A percentile compares a stretch with the other conserved stretches of the same genome.
Conservation (phyloP, 2,113 vertebrate genomes). For the Labeo rohita region DNA sequence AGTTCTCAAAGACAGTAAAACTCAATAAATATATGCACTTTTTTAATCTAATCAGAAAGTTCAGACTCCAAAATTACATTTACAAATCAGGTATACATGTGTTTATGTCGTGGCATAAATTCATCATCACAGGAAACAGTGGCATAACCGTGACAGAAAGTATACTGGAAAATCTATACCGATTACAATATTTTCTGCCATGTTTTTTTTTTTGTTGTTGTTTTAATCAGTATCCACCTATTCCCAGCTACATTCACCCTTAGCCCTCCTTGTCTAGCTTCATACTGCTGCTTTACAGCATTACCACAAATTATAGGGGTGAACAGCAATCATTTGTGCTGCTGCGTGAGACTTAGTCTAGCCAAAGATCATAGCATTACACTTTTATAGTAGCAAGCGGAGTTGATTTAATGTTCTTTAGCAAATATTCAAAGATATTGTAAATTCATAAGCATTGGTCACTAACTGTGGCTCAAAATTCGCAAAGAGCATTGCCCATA, state of each 20-base stretch:
- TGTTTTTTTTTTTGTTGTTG: not conserved
- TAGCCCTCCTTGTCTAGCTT: conserved; percentile 22
- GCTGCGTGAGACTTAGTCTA: conserved; percentile 65
- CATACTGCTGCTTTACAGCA: conserved; percentile 59
- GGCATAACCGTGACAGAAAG: not conserved
- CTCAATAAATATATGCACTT: not conserved
- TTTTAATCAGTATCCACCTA: not conserved
- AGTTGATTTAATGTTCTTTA: conserved; percentile 59
- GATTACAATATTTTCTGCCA: not conserved
- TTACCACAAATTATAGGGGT: conserved; percentile 69
- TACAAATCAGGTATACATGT: too few relatives aligned
- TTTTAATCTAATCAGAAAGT: not conserved
- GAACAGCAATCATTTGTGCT: conserved; percentile 57
- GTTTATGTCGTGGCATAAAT: too few relatives aligned
- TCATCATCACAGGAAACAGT: not conserved
- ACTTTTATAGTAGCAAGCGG: conserved; percentile 59
- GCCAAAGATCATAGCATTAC: conserved; percentile 55
- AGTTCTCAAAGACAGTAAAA: not conserved
- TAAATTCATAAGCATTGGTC: conserved; percentile 39
- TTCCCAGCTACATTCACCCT: conserved; percentile 11
- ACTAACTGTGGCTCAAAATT: not conserved
- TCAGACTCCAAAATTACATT: not conserved
- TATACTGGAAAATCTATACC: not conserved
- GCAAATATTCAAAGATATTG: conserved; percentile 59
- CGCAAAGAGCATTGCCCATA: not conserved